A percentile compares a stretch with the other conserved stretches of the same genome.
These are phyloP conservation scores for Alligator mississippiensis DNA, from an alignment of 2,113 vertebrate genomes.

Conservation along the genomic window DNA sequence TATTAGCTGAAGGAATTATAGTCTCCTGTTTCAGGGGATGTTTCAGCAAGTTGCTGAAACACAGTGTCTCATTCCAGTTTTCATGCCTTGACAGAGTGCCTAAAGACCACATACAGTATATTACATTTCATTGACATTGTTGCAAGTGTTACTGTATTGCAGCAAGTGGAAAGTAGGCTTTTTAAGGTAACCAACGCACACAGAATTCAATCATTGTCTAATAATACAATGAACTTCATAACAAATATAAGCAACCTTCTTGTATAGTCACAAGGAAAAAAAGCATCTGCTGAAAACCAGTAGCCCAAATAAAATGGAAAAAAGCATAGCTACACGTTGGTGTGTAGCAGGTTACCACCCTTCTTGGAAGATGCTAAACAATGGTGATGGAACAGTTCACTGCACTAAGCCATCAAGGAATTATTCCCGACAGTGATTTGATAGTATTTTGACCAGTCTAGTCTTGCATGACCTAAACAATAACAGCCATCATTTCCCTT, in stretches of 20 bases:
- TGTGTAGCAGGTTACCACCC: background rate
- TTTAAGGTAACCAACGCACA: background rate
- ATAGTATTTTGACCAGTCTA: background rate
- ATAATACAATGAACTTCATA: background rate
- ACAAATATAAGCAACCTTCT: background rate
- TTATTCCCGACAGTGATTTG: background rate
- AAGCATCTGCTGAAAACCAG: background rate
- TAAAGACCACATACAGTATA: background rate
- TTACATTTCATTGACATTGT: background rate
- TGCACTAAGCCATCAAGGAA: background rate
- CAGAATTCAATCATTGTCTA: background rate
- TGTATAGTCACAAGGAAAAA: no score
- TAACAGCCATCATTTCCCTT: slow-evolving; percentile 30
- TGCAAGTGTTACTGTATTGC: background rate
- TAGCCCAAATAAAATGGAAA: background rate
- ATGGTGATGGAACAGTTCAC: background rate
- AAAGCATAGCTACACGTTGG: background rate
- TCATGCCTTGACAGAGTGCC: background rate
- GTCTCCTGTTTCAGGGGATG: background rate
- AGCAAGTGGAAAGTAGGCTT: background rate
- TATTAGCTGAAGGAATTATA: slow-evolving; percentile 1
- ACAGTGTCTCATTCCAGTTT: background rate
- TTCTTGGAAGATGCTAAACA: background rate
- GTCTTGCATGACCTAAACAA: slow-evolving; percentile 20
- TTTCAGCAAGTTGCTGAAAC: slow-evolving; percentile 6